Evolutionary conservation across 2,113 vertebrate species (phyloP), one percentile per base, ranked within the genome.

Genomic region (Siniperca knerii): DNA sequence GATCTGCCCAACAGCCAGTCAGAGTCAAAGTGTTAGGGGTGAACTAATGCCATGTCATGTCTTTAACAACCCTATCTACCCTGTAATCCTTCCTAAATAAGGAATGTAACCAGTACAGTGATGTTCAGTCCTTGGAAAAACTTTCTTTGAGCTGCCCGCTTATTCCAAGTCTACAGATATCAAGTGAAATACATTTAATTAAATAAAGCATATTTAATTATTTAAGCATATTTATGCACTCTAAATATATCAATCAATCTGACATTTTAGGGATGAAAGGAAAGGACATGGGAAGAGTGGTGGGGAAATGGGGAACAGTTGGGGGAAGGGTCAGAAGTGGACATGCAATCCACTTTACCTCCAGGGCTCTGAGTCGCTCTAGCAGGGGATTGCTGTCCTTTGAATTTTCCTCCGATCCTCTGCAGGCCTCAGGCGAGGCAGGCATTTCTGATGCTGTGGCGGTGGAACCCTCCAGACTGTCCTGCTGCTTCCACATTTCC

Each of bases 401-500:
- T 58, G 92, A 95, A 74, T 95, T 94, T 57, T 96, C 96, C 35
- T 96, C 96, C 0, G 84, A 77, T 50, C 91, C 94, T 65, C 90
- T 94, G 85, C 91, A 90, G 0, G 90, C 88, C 71, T 89, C 79
- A 0, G 68, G 88, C 10, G 76, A 79, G 37, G 65, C 21, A 2
- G 90, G 44, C 16, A 12, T 69, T 75, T 86, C 90, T 21, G 64
- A 58, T 0, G 42, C 69, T 0, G 81, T 46, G 67, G 71, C 91
- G 20, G 77, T 75, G 68, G 92, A 89, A 82, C 94, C 96, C 90
- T 96, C 96, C 86, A 94, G 87, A 79, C 90, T 93, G 90, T 96
- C 95, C 91, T 96, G 96, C 90, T 95, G 96, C 84, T 95, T 96
- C 92, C 93, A 96, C 92, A 96, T 96, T 75, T 97, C 97, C 92